Base-by-base conservation (phyloP, 2,797 vertebrate species). In the Phalloptychus januarius region DNA sequence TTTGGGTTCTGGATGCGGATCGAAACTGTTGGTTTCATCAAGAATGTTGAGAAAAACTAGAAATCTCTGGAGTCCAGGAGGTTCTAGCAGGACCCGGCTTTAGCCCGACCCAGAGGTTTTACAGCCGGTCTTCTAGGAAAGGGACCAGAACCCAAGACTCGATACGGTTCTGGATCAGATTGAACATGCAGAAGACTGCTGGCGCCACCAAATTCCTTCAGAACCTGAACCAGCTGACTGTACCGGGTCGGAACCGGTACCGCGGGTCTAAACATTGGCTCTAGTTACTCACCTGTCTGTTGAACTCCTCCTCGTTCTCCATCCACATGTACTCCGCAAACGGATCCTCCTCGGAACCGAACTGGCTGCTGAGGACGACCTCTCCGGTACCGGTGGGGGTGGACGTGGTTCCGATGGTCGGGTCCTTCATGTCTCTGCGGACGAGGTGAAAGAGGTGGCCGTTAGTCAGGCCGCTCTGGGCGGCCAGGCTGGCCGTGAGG, bases 311-410 rank as follows among this genome's bases (percentile, higher is more conserved):
- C 81, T 98, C 97, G 0, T 98, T 96, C 93, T 98, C 97, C 97
- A 98, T 98, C 97, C 97, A 98, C 97, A 98, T 96, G 89, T 97
- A 98, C 83, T 98, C 97, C 0, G 97, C 97, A 90, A 98, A 98
- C 67, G 97, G 97, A 86, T 98, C 95, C 72, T 97, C 96, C 25
- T 97, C 96, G 77, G 95, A 92, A 38, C 93, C 93, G 82, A 96
- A 93, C 88, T 96, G 96, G 75, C 93, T 95, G 25, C 93, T 97
- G 74, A 97, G 96, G 83, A 96, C 96, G 79, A 96, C 93, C 84
- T 96, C 96, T 83, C 94, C 95, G 31, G 92, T 85, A 95, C 96
- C 95, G 93, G 93, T 96, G 87, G 91, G 91, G 81, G 87, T 93
- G 87, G 90, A 94, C 93, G 92, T 95, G 94, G 92, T 95, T 95